phyloP scores from a whole-genome alignment of 2,888 invertebrate genomes.

The Tachystola acroxantha region DNA sequence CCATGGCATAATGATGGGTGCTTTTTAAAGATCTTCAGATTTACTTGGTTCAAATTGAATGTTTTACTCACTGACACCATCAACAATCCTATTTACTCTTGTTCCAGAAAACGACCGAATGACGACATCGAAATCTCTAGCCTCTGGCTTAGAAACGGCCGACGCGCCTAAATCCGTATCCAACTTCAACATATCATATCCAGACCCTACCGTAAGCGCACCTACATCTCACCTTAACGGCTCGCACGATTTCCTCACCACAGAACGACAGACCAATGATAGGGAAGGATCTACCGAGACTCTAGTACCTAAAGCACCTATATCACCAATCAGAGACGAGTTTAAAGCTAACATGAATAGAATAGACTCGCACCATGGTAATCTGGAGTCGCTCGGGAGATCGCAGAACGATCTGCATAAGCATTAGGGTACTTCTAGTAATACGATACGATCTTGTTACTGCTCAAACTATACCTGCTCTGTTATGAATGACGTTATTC shows the following conservation, averaged over 20 bases:
- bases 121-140: conserved; percentile 44
- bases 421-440: conserved; percentile 1
- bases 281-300: conserved; percentile 35
- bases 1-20: too few relatives aligned
- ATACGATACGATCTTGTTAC: too few relatives aligned
- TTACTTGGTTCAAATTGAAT: too few relatives aligned
- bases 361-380: conserved; percentile 69
- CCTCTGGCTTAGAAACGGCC: conserved; percentile 45
- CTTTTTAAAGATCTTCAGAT: too few relatives aligned
- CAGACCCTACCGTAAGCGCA: conserved; percentile 15
- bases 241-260: conserved; percentile 44
- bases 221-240: conserved; percentile 38
- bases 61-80: conserved; percentile 1
- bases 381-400: conserved; percentile 47
- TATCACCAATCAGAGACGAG: conserved; percentile 37
- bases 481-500: neutral
- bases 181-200: conserved; percentile 48
- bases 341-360: conserved; percentile 71
- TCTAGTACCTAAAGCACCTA: conserved; percentile 26
- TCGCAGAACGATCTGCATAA: conserved; percentile 29
- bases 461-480: too few relatives aligned
- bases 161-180: conserved; percentile 38
- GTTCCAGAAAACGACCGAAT: conserved; percentile 39
- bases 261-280: conserved; percentile 40
- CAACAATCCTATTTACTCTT: conserved; percentile 21